Conservation (phyloP, 2,797 vertebrate species). For the Sebastes diaconus region DNA sequence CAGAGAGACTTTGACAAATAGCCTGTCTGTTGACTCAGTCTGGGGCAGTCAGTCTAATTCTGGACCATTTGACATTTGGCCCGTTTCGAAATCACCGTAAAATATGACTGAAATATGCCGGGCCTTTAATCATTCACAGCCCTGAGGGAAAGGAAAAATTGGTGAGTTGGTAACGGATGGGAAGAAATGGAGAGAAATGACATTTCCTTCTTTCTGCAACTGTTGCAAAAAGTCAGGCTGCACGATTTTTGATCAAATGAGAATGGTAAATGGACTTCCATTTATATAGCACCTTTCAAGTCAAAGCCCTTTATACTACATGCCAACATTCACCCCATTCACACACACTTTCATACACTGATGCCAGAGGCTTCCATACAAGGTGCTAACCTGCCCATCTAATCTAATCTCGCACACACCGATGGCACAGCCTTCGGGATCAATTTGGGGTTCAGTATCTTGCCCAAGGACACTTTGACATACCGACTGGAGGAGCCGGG, state of each 20-base stretch:
- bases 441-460: neutral
- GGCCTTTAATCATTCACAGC: slow-evolving; percentile 30
- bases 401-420: too few relatives aligned
- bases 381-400: neutral
- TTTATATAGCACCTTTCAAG: neutral
- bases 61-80: slow-evolving; percentile 46
- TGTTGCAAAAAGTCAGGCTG: slow-evolving; percentile 2
- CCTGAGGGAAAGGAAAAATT: neutral
- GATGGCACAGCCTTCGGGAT: neutral
- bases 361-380: neutral
- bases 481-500: neutral
- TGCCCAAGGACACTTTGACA: neutral
- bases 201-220: neutral
- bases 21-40: slow-evolving; percentile 33
- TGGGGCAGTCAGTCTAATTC: slow-evolving; percentile 12
- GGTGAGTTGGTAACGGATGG: neutral
- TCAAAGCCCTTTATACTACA: neutral
- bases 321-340: neutral
- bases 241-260: neutral
- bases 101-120: slow-evolving; percentile 32
- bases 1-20: slow-evolving; percentile 45
- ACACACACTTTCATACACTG: neutral
- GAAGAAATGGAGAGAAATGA: neutral
- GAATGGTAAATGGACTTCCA: neutral
- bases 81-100: slow-evolving; percentile 33